Evolutionary conservation across 2,797 vertebrate genomes (phyloP), one percentile per base, ranked within the genome.

Genomic region (Gila robusta): DNA sequence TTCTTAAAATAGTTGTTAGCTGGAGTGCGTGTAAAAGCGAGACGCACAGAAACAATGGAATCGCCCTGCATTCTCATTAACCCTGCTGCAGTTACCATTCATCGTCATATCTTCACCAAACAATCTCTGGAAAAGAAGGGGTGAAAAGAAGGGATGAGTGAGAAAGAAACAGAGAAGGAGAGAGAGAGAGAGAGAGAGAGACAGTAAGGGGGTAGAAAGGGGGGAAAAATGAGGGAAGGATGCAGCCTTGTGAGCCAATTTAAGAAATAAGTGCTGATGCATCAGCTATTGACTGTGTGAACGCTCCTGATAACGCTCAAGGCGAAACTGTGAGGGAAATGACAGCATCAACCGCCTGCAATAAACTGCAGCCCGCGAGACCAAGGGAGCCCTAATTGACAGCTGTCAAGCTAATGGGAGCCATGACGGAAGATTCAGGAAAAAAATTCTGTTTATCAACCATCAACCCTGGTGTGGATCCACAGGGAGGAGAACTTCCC

Each of bases 191-290:
- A 32, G 32, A 76, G 91, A 90, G 86, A 91, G 88, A 83, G 88
- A 81, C 70, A 66, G 89, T 73, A 64, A 47, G 76, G 70, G 47
- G 78, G 32, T 91, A 90, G 92, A 91, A 90, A 83, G 73, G 35
- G 79, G 70, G 69, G 12, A 37, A 74, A 85, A 91, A 94, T 90
- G 90, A 92, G 93, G 92, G 95, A 93, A 95, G 95, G 96, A 97
- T 94, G 96, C 96, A 96, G 97, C 96, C 97, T 96, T 95, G 96
- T 94, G 96, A 98, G 97, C 96, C 97, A 97, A 97, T 98, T 97
- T 97, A 96, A 97, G 96, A 97, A 98, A 96, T 97, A 97, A 97
- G 96, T 97, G 97, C 97, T 98, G 97, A 97, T 97, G 96, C 96
- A 97, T 97, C 98, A 97, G 97, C 96, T 98, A 97, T 96, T 96